phyloP scores from a whole-genome alignment of 2,113 vertebrate species.

The Ammospiza caudacuta region DNA sequence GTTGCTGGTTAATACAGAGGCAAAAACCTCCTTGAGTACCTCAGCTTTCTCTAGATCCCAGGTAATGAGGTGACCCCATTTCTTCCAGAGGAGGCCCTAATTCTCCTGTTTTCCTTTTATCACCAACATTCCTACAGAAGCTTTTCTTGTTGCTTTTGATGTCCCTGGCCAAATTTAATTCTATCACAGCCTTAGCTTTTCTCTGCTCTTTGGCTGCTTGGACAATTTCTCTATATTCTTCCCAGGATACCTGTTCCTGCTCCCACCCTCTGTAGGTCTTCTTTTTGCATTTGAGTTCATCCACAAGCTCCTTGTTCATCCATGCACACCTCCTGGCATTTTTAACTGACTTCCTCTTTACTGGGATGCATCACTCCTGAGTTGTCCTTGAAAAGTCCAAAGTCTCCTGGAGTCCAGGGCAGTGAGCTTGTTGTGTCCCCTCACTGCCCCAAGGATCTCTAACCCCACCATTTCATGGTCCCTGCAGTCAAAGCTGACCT shows the following conservation, averaged over 20 bases:
- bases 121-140: background rate
- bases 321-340: background rate
- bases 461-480: background rate
- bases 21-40: background rate
- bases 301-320: background rate
- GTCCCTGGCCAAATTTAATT: background rate
- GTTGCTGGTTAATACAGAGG: background rate
- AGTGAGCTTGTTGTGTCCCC: no score
- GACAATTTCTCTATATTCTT: background rate
- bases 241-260: background rate
- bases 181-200: background rate
- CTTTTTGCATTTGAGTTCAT: background rate
- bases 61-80: background rate
- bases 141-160: background rate
- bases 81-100: background rate
- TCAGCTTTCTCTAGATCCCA: background rate
- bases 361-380: background rate
- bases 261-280: background rate
- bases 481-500: background rate
- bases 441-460: background rate
- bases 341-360: background rate
- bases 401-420: background rate
- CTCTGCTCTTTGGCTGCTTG: background rate
- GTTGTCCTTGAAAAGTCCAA: background rate
- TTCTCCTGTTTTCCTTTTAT: background rate